These are phyloP conservation scores for Brachypteracias leptosomus DNA, from an alignment of 2,113 vertebrate species.

Conservation along the genomic window DNA sequence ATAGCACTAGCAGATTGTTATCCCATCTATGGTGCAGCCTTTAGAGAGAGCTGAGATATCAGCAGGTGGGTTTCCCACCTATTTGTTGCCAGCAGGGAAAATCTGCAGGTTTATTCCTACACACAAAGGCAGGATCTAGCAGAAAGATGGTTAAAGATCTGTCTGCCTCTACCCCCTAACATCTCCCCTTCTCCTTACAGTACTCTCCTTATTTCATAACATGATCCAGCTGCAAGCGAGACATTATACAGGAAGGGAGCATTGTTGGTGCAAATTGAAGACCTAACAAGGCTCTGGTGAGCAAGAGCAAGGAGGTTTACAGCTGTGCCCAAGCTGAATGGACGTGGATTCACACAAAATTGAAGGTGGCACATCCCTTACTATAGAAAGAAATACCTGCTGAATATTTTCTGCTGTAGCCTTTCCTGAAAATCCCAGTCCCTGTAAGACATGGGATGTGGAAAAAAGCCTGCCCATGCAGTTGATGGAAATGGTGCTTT, in stretches of 20 bases:
- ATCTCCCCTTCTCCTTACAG: background rate
- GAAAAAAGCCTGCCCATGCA: background rate
- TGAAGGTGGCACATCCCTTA: background rate
- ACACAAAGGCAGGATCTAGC: background rate
- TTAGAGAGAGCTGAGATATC: background rate
- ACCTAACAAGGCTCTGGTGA: background rate
- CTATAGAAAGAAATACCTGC: background rate
- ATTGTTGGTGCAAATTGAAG: background rate
- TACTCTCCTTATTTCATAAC: background rate
- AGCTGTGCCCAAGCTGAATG: background rate
- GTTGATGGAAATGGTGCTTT: background rate
- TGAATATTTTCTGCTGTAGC: background rate
- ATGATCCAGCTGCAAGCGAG: background rate
- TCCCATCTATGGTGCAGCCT: background rate
- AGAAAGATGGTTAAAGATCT: background rate
- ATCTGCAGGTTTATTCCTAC: background rate
- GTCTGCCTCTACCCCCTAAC: background rate
- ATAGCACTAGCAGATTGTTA: background rate
- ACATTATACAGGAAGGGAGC: background rate
- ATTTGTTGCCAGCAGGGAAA: conserved; percentile 38
- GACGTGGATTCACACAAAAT: background rate
- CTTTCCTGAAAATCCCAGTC: background rate
- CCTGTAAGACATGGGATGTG: accelerated
- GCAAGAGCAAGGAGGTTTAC: background rate
- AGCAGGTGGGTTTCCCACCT: conserved; percentile 41